Conservation (phyloP, 2,888 invertebrate genomes). For the Brenthis daphne region DNA sequence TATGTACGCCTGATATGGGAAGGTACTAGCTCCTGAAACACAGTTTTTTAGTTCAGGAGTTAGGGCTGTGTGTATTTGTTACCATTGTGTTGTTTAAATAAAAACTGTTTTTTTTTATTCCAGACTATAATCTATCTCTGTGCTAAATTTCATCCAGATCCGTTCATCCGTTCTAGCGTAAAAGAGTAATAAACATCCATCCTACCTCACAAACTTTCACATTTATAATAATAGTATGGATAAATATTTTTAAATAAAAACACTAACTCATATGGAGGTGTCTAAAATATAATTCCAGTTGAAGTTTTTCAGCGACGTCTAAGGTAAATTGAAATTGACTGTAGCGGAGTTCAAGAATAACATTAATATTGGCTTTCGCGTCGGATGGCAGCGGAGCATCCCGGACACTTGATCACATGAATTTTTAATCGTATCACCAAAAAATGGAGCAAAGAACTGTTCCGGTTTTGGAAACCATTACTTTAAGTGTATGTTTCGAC, state of each 20-base stretch:
- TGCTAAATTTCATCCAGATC: too few relatives aligned
- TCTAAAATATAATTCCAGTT: constrained; percentile 14
- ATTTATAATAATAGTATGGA: background rate
- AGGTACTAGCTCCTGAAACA: too few relatives aligned
- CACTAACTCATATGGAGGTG: background rate
- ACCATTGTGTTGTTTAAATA: too few relatives aligned
- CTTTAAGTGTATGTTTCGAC: constrained; percentile 62
- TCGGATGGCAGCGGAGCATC: constrained; percentile 42
- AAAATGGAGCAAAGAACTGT: constrained; percentile 55
- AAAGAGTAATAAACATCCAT: too few relatives aligned
- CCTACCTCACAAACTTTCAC: too few relatives aligned
- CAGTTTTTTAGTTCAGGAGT: too few relatives aligned
- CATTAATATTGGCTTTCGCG: constrained; percentile 47
- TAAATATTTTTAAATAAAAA: constrained; percentile 5
- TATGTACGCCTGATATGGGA: too few relatives aligned
- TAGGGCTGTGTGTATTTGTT: too few relatives aligned
- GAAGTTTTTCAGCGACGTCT: constrained; percentile 29
- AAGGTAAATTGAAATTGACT: constrained; percentile 49
- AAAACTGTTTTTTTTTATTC: too few relatives aligned
- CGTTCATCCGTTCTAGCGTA: too few relatives aligned
- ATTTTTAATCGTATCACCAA: constrained; percentile 59
- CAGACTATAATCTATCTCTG: too few relatives aligned
- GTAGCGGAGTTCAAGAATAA: constrained; percentile 45
- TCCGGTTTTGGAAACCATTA: constrained; percentile 60
- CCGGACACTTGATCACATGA: constrained; percentile 57